These are phyloP conservation scores for Taeniopygia guttata DNA, from an alignment of 2,797 vertebrate species.

Conservation along the genomic window DNA sequence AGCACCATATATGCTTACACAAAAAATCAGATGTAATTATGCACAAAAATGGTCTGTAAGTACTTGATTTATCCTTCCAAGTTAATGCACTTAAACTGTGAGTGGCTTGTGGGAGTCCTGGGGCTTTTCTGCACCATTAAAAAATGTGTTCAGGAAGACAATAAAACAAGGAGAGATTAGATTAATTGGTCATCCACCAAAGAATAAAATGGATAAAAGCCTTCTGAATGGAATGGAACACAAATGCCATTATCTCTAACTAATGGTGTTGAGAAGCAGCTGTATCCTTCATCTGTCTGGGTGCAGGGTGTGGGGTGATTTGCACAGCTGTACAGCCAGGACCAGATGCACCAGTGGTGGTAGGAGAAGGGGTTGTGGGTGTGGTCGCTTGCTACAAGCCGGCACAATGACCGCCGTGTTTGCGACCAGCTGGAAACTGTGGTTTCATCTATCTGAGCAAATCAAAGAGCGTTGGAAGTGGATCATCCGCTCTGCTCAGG, in stretches of 20 bases:
- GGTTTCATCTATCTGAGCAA: background rate
- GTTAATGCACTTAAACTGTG: slow-evolving; percentile 31
- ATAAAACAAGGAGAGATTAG: background rate
- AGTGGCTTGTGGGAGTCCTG: slow-evolving; percentile 14
- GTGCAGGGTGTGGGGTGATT: background rate
- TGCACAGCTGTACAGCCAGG: background rate
- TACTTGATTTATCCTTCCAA: slow-evolving; percentile 29
- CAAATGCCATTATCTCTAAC: background rate
- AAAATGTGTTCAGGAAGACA: slow-evolving; percentile 13
- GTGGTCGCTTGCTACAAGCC: background rate
- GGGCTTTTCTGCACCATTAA: slow-evolving; percentile 9
- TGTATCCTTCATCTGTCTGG: background rate
- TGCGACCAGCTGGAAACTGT: background rate
- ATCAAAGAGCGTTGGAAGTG: background rate
- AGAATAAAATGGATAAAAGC: background rate
- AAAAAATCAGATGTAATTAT: slow-evolving; percentile 9
- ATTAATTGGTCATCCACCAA: slow-evolving; percentile 9
- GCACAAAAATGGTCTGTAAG: slow-evolving; percentile 15
- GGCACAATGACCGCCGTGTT: background rate
- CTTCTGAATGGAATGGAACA: background rate
- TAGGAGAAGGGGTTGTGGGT: background rate
- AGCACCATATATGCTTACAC: background rate
- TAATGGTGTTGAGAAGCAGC: background rate
- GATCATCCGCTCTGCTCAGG: background rate
- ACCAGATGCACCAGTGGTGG: background rate